Base-by-base conservation (phyloP, 2,113 vertebrate genomes). In the Zapornia atra region DNA sequence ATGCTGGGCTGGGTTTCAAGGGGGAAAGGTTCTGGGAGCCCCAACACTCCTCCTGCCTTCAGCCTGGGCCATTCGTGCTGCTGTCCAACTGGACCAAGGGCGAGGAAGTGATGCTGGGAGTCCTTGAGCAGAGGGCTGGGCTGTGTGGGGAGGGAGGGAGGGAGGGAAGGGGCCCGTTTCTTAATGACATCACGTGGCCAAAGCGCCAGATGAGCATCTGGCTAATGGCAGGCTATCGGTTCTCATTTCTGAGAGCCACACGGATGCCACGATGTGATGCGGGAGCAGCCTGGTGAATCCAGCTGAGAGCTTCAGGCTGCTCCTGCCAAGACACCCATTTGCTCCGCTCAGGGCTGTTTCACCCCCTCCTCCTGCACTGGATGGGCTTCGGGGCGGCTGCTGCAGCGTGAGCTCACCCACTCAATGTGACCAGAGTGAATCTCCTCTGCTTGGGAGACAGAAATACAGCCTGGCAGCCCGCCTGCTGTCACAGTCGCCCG, bases 41-140 rank as follows among this genome's bases (percentile, higher is more conserved):
- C 86, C 92, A 26, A 66, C 19, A 85, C 85, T 91, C 60, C 57
- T 93, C 60, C 57, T 93, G 95, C 95, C 96, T 97, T 28, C 92
- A 73, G 93, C 97, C 90, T 75, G 29, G 18, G 28, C 3, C 12
- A 21, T 73, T 29, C 7, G 44, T 79, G 90, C 95, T 97, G 42
- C 89, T 64, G 82, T 90, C 97, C 97, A 94, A 87, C 82, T 64
- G 95, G 95, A 96, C 68, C 94, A 94, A 94, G 96, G 92, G 96
- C 42, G 31, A 91, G 88, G 22, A 53, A 63, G 96, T 93, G 95
- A 63, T 66, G 95, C 70, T 15, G 65, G 95, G 93, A 96, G 95
- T 82, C 94, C 96, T 94, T 24, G 93, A 91, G 95, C 97, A 92
- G 96, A 92, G 95, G 25, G 63, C 42, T 10, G 61, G 42, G 73